A percentile compares a stretch with the other conserved stretches of the same genome.
Conservation (phyloP, 2,113 vertebrate species). For the Protobothrops mucrosquamatus region DNA sequence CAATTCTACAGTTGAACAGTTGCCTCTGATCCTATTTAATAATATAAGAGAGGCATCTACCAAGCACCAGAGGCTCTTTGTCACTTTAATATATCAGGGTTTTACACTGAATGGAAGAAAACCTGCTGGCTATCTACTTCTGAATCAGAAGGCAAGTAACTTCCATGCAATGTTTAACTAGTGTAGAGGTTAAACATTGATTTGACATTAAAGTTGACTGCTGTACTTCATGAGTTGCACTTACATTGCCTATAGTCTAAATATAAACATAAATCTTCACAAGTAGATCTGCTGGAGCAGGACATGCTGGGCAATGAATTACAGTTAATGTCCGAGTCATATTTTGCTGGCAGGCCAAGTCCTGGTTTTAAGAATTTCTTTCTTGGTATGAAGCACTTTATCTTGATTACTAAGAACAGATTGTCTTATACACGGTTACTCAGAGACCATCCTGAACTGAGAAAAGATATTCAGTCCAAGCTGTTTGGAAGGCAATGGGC, state of each 20-base stretch:
- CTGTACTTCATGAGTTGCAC: conserved; percentile 22
- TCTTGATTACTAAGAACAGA: conserved; percentile 35
- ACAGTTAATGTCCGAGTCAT: conserved; percentile 37
- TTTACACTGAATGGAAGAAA: background rate
- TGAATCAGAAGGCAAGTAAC: conserved; percentile 1
- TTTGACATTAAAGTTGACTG: conserved; percentile 28
- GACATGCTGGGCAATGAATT: conserved; percentile 30
- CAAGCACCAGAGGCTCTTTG: background rate
- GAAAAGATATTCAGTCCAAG: conserved; percentile 16
- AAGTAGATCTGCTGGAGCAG: conserved; percentile 11
- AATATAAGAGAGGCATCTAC: background rate
- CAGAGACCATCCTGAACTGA: conserved; percentile 22
- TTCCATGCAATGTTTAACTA: conserved; percentile 21
- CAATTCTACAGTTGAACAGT: background rate
- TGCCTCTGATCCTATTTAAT: background rate
- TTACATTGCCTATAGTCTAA: conserved; percentile 31
- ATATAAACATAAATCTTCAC: conserved; percentile 34
- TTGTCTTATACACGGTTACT: conserved; percentile 10
- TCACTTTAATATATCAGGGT: background rate
- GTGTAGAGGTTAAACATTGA: conserved; percentile 29
- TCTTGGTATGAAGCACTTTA: conserved; percentile 30
- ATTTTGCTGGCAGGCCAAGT: conserved; percentile 21
- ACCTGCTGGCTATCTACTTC: background rate
- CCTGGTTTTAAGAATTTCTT: conserved; percentile 32
- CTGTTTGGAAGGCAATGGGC: conserved; percentile 5